Evolutionary conservation across 2,797 vertebrate species (phyloP), one percentile per base, ranked within the genome.

Genomic region (Gambelia wislizenii): DNA sequence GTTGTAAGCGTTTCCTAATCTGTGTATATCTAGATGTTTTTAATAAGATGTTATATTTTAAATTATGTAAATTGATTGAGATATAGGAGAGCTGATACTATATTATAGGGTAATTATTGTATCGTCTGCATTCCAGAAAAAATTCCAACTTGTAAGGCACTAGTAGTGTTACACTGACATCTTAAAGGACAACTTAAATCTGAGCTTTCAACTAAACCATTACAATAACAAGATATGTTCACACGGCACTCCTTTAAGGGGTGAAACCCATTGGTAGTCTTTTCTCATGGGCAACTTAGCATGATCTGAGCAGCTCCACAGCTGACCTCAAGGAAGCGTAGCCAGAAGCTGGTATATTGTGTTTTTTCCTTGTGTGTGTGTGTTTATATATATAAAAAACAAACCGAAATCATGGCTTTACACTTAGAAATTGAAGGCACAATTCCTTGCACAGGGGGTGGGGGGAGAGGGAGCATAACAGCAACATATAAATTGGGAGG

Each of bases 41-140:
- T 99, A 99, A 98, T 99, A 99, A 99, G 98, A 99, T 99, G 98
- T 99, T 99, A 98, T 99, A 99, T 99, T 99, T 99, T 99, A 99
- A 99, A 99, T 98, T 96, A 99, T 99, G 98, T 99, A 99, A 98
- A 99, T 99, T 98, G 98, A 98, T 96, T 96, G 97, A 99, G 98
- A 99, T 98, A 98, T 99, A 99, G 97, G 97, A 98, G 97, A 98
- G 97, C 97, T 97, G 97, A 98, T 97, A 98, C 96, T 98, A 98
- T 98, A 98, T 98, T 98, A 98, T 98, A 98, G 98, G 98, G 98
- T 98, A 98, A 97, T 96, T 98, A 98, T 97, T 97, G 97, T 98
- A 98, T 98, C 97, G 98, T 98, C 98, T 98, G 98, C 99, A 99
- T 99, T 99, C 98, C 98, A 98, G 97, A 59, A 67, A 97, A 67